phyloP scores from a whole-genome alignment of 2,797 vertebrate species.

The Protosalanx chinensis region DNA sequence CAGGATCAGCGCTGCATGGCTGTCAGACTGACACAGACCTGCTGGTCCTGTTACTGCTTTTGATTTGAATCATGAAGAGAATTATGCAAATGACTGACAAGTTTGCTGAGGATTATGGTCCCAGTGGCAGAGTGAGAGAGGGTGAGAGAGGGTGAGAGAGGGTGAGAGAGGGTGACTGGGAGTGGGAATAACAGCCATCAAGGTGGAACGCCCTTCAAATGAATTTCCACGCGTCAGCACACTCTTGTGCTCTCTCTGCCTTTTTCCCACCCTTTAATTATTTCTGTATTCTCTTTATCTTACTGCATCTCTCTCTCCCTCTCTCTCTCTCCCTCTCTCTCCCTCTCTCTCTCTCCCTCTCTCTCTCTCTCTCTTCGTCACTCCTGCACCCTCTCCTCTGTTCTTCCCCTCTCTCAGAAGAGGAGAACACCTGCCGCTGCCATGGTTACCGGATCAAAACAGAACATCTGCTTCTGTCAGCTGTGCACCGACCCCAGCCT shows the following conservation, averaged over 20 bases:
- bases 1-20: no score
- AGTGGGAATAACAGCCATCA: neutral
- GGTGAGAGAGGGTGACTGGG: no score
- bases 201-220: neutral
- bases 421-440: slow-evolving; percentile 13
- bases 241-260: neutral
- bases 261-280: neutral
- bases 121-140: neutral
- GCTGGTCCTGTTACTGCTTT: neutral
- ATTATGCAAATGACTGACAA: neutral
- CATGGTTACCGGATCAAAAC: slow-evolving; percentile 40
- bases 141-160: no score
- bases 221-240: neutral
- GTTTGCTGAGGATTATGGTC: neutral
- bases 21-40: no score
- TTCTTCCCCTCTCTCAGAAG: neutral
- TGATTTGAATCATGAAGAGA: neutral
- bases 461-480: slow-evolving; percentile 56
- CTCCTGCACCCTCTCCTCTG: neutral
- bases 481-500: slow-evolving; percentile 22
- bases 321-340: no score
- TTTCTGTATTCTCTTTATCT: neutral
- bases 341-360: neutral
- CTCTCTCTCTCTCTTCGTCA: neutral
- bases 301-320: neutral